Evolutionary conservation across 2,113 vertebrate species (phyloP).

Genomic region (Dipodomys spectabilis): DNA sequence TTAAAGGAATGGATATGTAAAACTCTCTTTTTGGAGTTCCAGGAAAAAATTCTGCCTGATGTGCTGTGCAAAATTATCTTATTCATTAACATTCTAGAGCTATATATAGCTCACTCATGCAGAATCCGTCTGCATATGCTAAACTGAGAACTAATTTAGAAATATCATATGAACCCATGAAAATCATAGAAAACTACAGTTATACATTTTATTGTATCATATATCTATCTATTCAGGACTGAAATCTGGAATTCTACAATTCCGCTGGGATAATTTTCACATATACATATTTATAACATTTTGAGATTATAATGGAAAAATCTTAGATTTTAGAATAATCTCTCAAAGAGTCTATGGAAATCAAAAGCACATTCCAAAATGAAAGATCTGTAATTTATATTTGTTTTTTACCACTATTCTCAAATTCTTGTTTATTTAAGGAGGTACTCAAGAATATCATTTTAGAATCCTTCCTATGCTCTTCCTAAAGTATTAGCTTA

Average conservation of each 20-base stretch:
- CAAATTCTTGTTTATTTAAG: neutral
- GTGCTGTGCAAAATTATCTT: slow-evolving; percentile 43
- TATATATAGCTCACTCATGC: slow-evolving; percentile 21
- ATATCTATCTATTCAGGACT: neutral
- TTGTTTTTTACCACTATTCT: neutral
- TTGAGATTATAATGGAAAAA: neutral
- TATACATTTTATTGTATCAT: neutral
- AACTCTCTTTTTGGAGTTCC: slow-evolving; percentile 63
- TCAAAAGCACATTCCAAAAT: neutral
- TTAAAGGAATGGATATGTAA: slow-evolving; percentile 67
- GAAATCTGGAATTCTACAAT: neutral
- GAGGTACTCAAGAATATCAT: neutral
- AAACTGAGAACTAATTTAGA: slow-evolving; percentile 46
- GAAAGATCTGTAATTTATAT: neutral
- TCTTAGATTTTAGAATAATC: slow-evolving; percentile 25
- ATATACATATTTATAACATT: neutral
- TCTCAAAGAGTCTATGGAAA: neutral
- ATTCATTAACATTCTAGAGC: slow-evolving; percentile 50
- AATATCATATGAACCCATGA: slow-evolving; percentile 36
- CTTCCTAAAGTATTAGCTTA: neutral
- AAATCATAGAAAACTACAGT: slow-evolving; percentile 1
- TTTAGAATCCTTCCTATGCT: neutral
- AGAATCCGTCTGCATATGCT: slow-evolving; percentile 50
- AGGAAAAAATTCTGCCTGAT: slow-evolving; percentile 39
- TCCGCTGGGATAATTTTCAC: neutral